A percentile compares a stretch with the other conserved stretches of the same genome.
These are phyloP conservation scores for Pocillopora damicornis DNA, from an alignment of 64 coral and sea anemone genomes.

Conservation along the genomic window DNA sequence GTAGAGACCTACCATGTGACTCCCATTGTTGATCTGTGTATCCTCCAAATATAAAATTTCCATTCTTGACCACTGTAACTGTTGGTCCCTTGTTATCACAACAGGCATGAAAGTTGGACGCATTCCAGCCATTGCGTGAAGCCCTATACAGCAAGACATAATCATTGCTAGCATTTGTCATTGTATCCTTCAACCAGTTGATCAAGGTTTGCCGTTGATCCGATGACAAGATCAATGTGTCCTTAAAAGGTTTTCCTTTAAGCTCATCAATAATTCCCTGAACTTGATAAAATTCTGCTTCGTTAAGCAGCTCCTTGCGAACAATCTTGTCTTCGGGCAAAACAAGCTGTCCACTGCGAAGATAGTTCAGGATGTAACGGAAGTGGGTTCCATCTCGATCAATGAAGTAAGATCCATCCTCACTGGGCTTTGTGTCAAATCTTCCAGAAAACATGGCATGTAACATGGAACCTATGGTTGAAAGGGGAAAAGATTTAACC, in stretches of 20 bases:
- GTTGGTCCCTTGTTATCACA: too few species aligned
- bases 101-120: too few species aligned
- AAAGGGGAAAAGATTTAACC: too few species aligned
- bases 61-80: too few species aligned
- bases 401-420: constrained; percentile 39
- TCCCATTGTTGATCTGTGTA: too few species aligned
- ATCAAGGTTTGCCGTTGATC: background rate
- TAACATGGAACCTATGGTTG: too few species aligned
- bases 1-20: background rate
- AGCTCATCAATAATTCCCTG: constrained; percentile 1
- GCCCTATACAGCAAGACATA: too few species aligned
- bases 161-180: too few species aligned
- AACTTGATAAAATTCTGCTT: constrained; percentile 32
- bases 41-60: too few species aligned
- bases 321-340: constrained; percentile 1
- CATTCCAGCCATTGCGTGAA: too few species aligned
- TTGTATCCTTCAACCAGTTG: background rate
- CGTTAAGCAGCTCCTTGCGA: background rate
- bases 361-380: constrained; percentile 33
- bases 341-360: constrained; percentile 16
- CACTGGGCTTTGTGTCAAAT: constrained; percentile 6
- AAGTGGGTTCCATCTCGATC: constrained; percentile 34
- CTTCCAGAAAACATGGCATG: constrained; percentile 53
- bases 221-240: background rate
- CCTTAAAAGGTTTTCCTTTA: background rate